Evolutionary conservation across 2,113 vertebrate species (phyloP), one percentile per base, ranked within the genome.

Genomic region (Sinocyclocheilus maitianheensis): DNA sequence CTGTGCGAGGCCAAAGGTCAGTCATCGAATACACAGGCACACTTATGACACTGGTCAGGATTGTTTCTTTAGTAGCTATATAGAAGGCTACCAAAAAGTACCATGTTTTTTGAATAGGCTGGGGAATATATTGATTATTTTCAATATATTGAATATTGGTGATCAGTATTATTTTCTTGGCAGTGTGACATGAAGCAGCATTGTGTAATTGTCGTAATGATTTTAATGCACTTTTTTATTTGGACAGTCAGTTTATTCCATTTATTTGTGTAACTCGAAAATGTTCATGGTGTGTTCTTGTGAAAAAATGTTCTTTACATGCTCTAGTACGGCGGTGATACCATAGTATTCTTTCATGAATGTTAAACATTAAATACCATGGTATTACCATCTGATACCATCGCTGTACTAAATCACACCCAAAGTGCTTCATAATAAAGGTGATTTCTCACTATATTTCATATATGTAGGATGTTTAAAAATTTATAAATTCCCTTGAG

Each of bases 1-100:
- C 93, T 99, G 87, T 95, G 95, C 40, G 97, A 98, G 87, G 97
- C 97, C 89, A 98, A 99, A 96, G 98, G 98, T 99, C 84, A 92
- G 95, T 1, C 12, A 18, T 7, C 12, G 3, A 7, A 48, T 16
- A 26, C 40, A 77, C 74, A 51, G 13, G 5, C 22, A 71, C 30
- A 62, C 60, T 2, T 20, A 20, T 20, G 55, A 20, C 18, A 20
- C 1, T 51, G 13, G 12, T 51, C 5, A 34, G 26, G 13, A 34
- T 34, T 69, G 65, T 18, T 37, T 71, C 67, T 37, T 71, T 71
- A 37, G 16, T 71, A 37, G 14, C 14, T 37, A 20, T 20, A 71
- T 71, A 20, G 3, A 71, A 71, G 37, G 40, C 6, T 71, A 37
- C 34, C 16, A 71, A 71, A 37, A 37, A 4, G 67, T 34, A 14